Percentiles rank a stretch among this genome's conserved stretches.
These are phyloP conservation scores for Drosophila suboccidentalis DNA, from an alignment of 2,888 invertebrate species.

Conservation along the genomic window DNA sequence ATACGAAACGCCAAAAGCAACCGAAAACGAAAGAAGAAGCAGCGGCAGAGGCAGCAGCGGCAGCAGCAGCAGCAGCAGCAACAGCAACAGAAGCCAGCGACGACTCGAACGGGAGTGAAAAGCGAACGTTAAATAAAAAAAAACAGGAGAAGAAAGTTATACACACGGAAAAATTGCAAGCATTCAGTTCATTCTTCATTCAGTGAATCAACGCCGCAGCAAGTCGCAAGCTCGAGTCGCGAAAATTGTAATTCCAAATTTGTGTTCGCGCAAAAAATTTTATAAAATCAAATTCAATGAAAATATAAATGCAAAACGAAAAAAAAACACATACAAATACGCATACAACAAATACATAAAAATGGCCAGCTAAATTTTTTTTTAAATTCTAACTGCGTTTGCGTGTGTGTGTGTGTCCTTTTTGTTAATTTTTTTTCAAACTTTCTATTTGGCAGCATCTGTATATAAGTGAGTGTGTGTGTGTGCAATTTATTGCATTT, in stretches of 20 bases:
- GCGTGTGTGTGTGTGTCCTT: constrained; percentile 12
- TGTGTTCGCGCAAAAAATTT: constrained; percentile 23
- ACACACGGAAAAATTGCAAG: constrained; percentile 82
- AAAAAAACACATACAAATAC: constrained; percentile 1
- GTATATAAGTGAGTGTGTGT: constrained; percentile 16
- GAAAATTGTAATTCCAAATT: background rate
- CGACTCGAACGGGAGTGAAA: constrained; percentile 55
- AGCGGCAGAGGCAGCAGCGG: constrained; percentile 35
- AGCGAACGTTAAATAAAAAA: constrained; percentile 48
- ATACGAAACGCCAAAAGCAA: constrained; percentile 5
- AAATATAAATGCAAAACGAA: constrained; percentile 1
- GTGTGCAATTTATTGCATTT: constrained; percentile 49
- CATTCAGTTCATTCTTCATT: constrained; percentile 67
- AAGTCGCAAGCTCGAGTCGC: constrained; percentile 40
- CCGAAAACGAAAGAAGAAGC: constrained; percentile 15
- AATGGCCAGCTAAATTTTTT: constrained; percentile 10
- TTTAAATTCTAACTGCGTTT: constrained; percentile 16
- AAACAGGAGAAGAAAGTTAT: constrained; percentile 70
- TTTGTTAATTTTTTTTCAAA: constrained; percentile 14
- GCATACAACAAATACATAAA: background rate
- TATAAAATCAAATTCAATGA: constrained; percentile 3
- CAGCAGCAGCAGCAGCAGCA: constrained; percentile 34
- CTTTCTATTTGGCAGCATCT: constrained; percentile 18
- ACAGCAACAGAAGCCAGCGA: constrained; percentile 53
- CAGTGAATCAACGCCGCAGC: constrained; percentile 64